These are phyloP conservation scores for Hanleya hanleyi DNA, from an alignment of 2,888 invertebrate species.

Conservation along the genomic window DNA sequence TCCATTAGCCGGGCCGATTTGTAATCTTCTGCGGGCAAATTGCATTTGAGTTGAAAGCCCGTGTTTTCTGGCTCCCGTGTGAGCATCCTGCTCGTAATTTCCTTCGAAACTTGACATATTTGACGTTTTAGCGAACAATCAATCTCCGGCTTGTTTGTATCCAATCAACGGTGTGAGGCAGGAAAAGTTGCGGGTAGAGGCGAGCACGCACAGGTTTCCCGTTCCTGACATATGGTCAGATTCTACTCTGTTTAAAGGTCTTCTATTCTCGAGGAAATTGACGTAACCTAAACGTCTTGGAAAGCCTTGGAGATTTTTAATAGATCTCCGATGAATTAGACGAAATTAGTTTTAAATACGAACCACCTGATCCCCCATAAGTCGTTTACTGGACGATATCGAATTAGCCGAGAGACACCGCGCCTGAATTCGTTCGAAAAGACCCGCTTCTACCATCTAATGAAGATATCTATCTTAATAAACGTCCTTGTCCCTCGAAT, in stretches of 20 bases:
- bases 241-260: not conserved
- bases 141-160: conserved; percentile 4
- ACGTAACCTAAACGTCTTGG: conserved; percentile 8
- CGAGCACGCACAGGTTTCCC: not conserved
- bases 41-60: conserved; percentile 11
- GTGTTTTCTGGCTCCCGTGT: conserved; percentile 4
- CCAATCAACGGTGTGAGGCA: not conserved
- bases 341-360: conserved; percentile 22
- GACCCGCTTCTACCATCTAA: not conserved
- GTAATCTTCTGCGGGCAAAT: conserved; percentile 2
- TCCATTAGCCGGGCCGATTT: not conserved
- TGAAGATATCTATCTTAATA: conserved; percentile 17
- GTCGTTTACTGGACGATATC: conserved; percentile 7
- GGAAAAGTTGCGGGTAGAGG: not conserved
- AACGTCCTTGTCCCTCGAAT: conserved; percentile 9
- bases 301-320: conserved; percentile 13
- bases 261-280: not conserved
- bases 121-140: conserved; percentile 12
- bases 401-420: conserved; percentile 1
- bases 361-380: conserved; percentile 19
- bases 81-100: conserved; percentile 7
- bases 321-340: conserved; percentile 22
- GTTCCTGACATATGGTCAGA: conserved; percentile 6
- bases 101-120: conserved; percentile 10
- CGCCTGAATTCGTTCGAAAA: conserved; percentile 13